A percentile compares a stretch with the other conserved stretches of the same genome.
Evolutionary conservation across 2,888 invertebrate genomes (phyloP).

Genomic region (Theretra japonica): DNA sequence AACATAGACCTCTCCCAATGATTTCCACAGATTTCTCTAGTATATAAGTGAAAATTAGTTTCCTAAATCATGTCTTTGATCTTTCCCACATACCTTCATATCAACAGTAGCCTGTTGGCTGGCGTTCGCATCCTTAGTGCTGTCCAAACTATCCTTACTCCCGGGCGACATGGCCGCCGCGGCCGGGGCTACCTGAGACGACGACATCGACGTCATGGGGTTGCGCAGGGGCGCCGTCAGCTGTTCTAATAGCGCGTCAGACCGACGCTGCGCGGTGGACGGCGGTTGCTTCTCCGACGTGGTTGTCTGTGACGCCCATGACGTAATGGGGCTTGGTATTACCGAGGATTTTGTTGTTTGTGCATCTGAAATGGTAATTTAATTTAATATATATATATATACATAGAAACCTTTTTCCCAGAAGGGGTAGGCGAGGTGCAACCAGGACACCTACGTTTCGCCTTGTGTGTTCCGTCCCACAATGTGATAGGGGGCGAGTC

Average conservation of each 20-base stretch:
- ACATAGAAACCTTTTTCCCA: too few species aligned
- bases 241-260: conserved; percentile 76
- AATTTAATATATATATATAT: too few species aligned
- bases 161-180: conserved; percentile 62
- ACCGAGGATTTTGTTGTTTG: conserved; percentile 75
- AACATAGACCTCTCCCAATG: too few species aligned
- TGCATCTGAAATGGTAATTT: conserved; percentile 51
- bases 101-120: conserved; percentile 68
- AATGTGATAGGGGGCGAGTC: too few species aligned
- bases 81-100: conserved; percentile 64
- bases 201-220: conserved; percentile 59
- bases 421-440: too few species aligned
- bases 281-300: conserved; percentile 71
- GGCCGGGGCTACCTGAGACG: conserved; percentile 51
- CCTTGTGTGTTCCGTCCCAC: too few species aligned
- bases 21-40: too few species aligned
- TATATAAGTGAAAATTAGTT: too few species aligned
- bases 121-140: conserved; percentile 64
- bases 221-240: conserved; percentile 74
- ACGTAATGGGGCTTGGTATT: conserved; percentile 73
- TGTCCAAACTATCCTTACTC: conserved; percentile 73
- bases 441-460: too few species aligned
- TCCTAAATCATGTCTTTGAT: background rate
- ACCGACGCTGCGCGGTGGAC: conserved; percentile 72
- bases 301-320: conserved; percentile 69